A percentile compares a stretch with the other conserved stretches of the same genome.
These are phyloP conservation scores for Timandra comae DNA, from an alignment of 2,888 invertebrate species.

Conservation along the genomic window DNA sequence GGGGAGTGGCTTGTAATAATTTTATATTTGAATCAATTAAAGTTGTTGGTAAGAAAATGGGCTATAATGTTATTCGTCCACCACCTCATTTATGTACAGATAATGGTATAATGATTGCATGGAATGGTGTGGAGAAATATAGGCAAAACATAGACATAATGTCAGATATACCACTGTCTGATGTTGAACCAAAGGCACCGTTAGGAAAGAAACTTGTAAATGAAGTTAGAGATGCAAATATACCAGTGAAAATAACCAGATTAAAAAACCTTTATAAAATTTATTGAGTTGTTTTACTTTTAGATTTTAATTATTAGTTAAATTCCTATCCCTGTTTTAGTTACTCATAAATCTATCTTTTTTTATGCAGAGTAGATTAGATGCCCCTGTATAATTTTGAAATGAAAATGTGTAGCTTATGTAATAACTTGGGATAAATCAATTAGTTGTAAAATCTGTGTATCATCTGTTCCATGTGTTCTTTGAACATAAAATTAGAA, in stretches of 20 bases:
- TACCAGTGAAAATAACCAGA: slow-evolving; percentile 58
- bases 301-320: too few relatives aligned
- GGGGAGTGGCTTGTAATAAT: slow-evolving; percentile 97
- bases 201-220: slow-evolving; percentile 78
- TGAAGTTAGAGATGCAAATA: slow-evolving; percentile 73
- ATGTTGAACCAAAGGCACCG: slow-evolving; percentile 76
- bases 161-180: slow-evolving; percentile 76
- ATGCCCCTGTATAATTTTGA: too few relatives aligned
- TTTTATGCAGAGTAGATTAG: too few relatives aligned
- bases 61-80: slow-evolving; percentile 83
- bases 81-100: slow-evolving; percentile 94
- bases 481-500: too few relatives aligned
- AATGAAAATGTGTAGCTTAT: too few relatives aligned
- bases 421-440: too few relatives aligned
- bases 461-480: too few relatives aligned
- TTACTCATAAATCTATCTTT: too few relatives aligned
- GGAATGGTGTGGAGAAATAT: slow-evolving; percentile 95
- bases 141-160: slow-evolving; percentile 52
- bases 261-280: slow-evolving; percentile 33
- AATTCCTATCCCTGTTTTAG: too few relatives aligned
- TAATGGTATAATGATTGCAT: slow-evolving; percentile 99
- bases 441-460: too few relatives aligned
- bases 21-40: slow-evolving; percentile 84
- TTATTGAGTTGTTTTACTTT: slow-evolving; percentile 6
- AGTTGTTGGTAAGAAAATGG: slow-evolving; percentile 79